phyloP scores from a whole-genome alignment of 2,113 vertebrate species.

The Callospermophilus lateralis region DNA sequence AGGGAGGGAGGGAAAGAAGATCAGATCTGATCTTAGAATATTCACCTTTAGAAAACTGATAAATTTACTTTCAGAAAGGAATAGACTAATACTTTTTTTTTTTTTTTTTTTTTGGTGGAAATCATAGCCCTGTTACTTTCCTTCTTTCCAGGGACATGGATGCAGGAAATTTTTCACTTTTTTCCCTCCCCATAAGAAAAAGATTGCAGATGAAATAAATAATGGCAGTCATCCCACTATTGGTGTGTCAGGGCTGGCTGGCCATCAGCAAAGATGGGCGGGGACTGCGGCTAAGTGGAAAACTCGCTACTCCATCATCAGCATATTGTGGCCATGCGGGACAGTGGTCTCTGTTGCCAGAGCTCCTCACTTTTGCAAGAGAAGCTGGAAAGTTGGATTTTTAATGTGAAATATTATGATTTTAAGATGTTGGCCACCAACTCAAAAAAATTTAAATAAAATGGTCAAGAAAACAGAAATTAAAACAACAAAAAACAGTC shows the following conservation, averaged over 20 bases:
- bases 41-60: neutral
- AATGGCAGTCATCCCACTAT: neutral
- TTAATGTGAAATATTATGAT: neutral
- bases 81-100: neutral
- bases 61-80: neutral
- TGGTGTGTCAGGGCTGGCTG: neutral
- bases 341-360: neutral
- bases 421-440: conserved; percentile 13
- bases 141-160: neutral
- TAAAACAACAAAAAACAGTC: neutral
- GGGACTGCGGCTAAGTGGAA: neutral
- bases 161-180: neutral
- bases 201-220: neutral
- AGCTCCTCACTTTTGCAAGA: neutral
- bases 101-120: neutral
- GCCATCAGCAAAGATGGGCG: neutral
- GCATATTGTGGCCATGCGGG: accelerated
- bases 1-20: too few species aligned
- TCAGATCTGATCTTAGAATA: neutral
- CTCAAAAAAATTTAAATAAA: neutral
- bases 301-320: neutral
- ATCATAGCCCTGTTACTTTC: neutral
- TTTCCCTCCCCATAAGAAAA: neutral
- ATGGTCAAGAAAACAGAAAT: neutral
- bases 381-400: neutral